Conservation (phyloP, 2,113 vertebrate species). For the Rhadina sibilatrix region DNA sequence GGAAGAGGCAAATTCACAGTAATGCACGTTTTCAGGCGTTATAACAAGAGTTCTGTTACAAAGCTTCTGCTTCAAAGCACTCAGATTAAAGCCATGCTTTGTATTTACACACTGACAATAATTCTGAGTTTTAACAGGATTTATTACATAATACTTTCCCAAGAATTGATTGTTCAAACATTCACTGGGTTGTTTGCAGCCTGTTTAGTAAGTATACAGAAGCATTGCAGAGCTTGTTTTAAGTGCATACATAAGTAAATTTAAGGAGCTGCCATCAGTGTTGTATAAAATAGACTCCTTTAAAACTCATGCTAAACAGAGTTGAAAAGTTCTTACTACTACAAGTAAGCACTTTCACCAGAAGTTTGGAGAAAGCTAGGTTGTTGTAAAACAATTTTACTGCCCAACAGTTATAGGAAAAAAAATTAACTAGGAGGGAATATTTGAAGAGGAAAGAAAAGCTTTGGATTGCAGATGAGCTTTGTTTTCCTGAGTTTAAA, state of each 20-base stretch:
- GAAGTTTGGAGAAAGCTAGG: neutral
- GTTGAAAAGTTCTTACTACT: neutral
- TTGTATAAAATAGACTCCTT: neutral
- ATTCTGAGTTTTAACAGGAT: neutral
- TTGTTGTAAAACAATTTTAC: neutral
- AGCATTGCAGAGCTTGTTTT: neutral
- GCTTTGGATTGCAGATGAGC: neutral
- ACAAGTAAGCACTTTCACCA: neutral
- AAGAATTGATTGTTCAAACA: neutral
- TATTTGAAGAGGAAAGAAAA: neutral
- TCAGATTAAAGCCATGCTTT: neutral
- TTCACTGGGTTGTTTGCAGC: neutral
- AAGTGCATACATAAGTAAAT: neutral
- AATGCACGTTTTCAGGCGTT: neutral
- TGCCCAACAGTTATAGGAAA: rapidly evolving
- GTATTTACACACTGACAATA: neutral
- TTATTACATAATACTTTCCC: neutral
- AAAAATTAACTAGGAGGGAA: neutral
- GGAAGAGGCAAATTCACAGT: neutral
- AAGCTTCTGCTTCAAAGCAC: neutral
- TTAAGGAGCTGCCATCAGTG: neutral
- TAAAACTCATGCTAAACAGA: neutral
- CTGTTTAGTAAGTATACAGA: neutral
- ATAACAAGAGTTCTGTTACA: neutral
- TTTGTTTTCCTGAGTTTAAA: neutral